Base-by-base conservation (phyloP, 2,797 vertebrate species). In the Notolabrus celidotus region DNA sequence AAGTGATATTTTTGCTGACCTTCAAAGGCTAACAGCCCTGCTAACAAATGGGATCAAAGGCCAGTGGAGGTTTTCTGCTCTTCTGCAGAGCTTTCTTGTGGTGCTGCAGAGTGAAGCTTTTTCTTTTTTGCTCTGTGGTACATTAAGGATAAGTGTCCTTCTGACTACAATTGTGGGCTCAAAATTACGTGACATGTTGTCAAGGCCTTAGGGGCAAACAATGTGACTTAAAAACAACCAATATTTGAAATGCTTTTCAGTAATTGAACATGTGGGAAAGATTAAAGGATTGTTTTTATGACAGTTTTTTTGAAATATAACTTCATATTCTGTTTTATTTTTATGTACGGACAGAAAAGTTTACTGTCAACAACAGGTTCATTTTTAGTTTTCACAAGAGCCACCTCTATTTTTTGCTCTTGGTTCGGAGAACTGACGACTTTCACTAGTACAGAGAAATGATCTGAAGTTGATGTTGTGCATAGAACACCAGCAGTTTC, bases 11-110 rank as follows among this genome's bases (percentile, higher is more conserved):
- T 91, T 90, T 56, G 58, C 74, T 87, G 85, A 80, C 84, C 85
- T 86, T 87, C 90, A 86, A 90, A 91, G 85, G 52, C 68, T 58
- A 84, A 79, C 58, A 79, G 86, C 73, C 76, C 67, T 78, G 64
- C 79, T 64, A 77, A 91, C 74, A 85, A 89, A 88, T 81, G 62
- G 83, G 88, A 92, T 92, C 79, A 93, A 92, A 93, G 82, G 83
- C 67, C 70, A 57, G 72, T 68, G 57, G 82, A 84, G 84, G 84
- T 88, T 91, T 90, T 79, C 62, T 77, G 67, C 74, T 83, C 54
- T 25, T 84, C 76, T 83, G 59, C 59, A 29, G 50, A 17, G 29
- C 82, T 88, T 86, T 88, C 60, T 88, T 87, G 88, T 89, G 87
- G 89, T 71, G 79, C 67, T 84, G 19, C 79, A 87, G 68, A 82